These are phyloP conservation scores for Eremophila alpestris DNA, from an alignment of 2,797 vertebrate genomes.

Conservation along the genomic window DNA sequence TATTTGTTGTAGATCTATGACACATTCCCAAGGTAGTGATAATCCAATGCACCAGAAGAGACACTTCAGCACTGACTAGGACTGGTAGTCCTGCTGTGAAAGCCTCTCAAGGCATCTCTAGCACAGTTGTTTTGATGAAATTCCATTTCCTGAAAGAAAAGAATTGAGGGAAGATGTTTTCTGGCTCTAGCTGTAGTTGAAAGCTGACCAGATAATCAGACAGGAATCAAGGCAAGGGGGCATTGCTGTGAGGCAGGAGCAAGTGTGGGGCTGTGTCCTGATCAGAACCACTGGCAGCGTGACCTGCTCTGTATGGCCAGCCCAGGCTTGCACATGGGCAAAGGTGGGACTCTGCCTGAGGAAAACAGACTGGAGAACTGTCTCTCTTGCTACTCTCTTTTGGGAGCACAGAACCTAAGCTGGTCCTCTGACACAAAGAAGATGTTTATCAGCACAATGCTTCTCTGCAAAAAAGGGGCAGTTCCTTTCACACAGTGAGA, in stretches of 20 bases:
- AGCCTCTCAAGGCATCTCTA: background rate
- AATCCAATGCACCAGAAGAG: background rate
- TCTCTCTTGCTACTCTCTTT: background rate
- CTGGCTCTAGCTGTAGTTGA: background rate
- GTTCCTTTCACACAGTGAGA: background rate
- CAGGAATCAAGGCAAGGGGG: background rate
- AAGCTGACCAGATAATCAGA: background rate
- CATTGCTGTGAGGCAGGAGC: background rate
- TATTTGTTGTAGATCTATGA: background rate
- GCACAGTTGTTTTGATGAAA: fast-evolving
- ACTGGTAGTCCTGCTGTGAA: background rate
- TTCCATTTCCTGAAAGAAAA: background rate
- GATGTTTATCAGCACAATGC: background rate
- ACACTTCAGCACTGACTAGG: background rate
- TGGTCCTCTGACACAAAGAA: background rate
- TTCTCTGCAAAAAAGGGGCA: background rate
- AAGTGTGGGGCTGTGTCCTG: background rate
- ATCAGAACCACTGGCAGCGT: background rate
- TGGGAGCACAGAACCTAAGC: background rate
- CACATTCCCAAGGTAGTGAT: background rate
- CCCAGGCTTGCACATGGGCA: background rate
- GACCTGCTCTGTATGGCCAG: background rate
- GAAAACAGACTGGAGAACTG: background rate
- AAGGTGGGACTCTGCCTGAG: background rate
- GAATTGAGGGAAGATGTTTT: background rate